Evolutionary conservation across 2,797 vertebrate genomes (phyloP), one percentile per base, ranked within the genome.

Genomic region (Nothura maculosa): DNA sequence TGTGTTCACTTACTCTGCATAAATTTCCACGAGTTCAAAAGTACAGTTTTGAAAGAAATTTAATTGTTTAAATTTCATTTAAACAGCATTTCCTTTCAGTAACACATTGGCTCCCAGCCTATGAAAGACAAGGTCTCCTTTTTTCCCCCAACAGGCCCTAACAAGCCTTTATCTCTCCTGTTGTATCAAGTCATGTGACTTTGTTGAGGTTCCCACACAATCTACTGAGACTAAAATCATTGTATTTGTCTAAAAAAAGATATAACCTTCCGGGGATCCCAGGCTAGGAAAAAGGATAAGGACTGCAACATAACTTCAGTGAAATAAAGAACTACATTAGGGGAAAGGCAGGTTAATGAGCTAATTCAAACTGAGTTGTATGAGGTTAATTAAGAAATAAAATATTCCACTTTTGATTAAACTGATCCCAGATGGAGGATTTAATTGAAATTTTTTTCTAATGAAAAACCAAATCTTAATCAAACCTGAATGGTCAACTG

Each of bases 21-120:
- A 92, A 93, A 93, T 92, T 94, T 89, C 94, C 85, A 78, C 0
- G 1, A 76, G 87, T 95, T 96, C 89, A 92, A 78, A 93, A 94
- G 91, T 94, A 93, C 82, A 94, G 74, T 95, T 96, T 81, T 93
- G 92, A 89, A 91, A 77, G 88, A 96, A 94, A 91, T 91, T 87
- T 87, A 93, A 94, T 93, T 87, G 82, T 93, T 95, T 89, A 94
- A 84, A 81, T 94, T 96, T 92, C 67, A 81, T 92, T 94, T 91
- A 66, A 94, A 96, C 91, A 94, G 67, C 85, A 86, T 92, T 93
- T 70, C 91, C 87, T 94, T 95, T 94, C 89, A 95, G 91, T 62
- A 94, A 89, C 67, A 58, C 54, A 27, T 80, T 95, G 95, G 92
- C 92, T 94, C 63, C 40, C 67, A 92, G 96, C 95, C 96, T 91